phyloP scores from a whole-genome alignment of 2,797 vertebrate species.

The Cynodonichthys magdalenae region DNA sequence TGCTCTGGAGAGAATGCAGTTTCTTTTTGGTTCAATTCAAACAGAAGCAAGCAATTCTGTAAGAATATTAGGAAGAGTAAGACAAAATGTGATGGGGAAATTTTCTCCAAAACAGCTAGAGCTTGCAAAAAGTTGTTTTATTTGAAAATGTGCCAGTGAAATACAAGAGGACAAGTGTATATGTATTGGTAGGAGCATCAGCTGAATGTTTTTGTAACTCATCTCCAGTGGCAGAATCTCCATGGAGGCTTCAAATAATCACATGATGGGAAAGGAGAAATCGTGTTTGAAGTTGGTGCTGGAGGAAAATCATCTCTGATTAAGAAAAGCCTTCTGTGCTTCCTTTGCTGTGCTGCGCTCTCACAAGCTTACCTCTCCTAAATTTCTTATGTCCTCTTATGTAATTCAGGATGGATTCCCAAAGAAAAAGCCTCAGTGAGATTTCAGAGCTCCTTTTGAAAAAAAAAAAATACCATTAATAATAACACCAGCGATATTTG shows the following conservation, averaged over 20 bases:
- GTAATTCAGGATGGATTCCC: conserved; percentile 60
- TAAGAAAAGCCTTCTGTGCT: conserved; percentile 56
- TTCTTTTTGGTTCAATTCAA: conserved; percentile 44
- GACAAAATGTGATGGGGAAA: conserved; percentile 27
- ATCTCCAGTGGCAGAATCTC: conserved; percentile 33
- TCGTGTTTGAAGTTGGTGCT: conserved; percentile 42
- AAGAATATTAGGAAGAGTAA: conserved; percentile 30
- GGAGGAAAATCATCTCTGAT: conserved; percentile 60
- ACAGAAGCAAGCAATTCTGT: conserved; percentile 30
- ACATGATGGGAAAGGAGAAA: conserved; percentile 32
- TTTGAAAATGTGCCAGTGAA: conserved; percentile 50
- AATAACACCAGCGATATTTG: conserved; percentile 58
- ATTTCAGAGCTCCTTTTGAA: conserved; percentile 60
- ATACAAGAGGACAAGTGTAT: conserved; percentile 35
- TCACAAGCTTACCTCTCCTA: conserved; percentile 41
- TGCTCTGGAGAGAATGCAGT: conserved; percentile 41
- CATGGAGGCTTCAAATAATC: conserved; percentile 30
- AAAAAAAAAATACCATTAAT: conserved; percentile 51
- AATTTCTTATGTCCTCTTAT: conserved; percentile 54
- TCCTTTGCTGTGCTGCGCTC: conserved; percentile 37
- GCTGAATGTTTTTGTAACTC: conserved; percentile 35
- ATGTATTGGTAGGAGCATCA: conserved; percentile 37
- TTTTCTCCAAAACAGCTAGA: conserved; percentile 34
- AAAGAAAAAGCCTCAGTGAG: conserved; percentile 49
- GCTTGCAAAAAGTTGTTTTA: conserved; percentile 18